Base-by-base conservation (phyloP, 1,140 invertebrate species). In the Drosophila ananassae region DNA sequence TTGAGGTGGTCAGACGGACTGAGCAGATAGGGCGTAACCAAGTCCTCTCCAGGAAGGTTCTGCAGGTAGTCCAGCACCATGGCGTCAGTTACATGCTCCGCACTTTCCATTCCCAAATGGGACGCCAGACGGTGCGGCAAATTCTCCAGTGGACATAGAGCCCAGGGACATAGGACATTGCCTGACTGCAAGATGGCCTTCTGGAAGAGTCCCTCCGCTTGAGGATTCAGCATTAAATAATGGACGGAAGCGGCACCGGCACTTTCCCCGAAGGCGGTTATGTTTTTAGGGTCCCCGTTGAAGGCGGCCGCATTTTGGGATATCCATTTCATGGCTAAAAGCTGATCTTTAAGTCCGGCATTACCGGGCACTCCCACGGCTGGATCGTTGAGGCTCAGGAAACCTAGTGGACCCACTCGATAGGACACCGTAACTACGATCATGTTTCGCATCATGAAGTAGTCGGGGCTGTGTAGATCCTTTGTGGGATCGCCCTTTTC, bases 261-360 rank as follows among this genome's bases (percentile, higher is more conserved):
- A 61, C 91, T 92, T 30, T 89, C 79, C 0, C 92, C 92, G n/a
- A 87, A 87, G 0, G 91, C 67, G 0, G 91, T 92, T 1, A 92
- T 69, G 52, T 83, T 89, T 0, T 73, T 67, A 5, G 89, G 58
- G 78, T 92, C 90, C 0, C 80, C 92, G 62, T 90, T 91, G 24
- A 92, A 92, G 7, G 55, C 51, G 10, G 50, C 28, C 1, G 91
- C 89, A 59, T 92, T 92, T 3, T 60, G 24, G 6, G 69, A 75
- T 22, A 92, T 76, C 92, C 92, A 94, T 4, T 79, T 53, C 10
- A 92, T 13, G 0, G 82, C 91, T 47, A 92, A 6, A 0, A 91
- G 81, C 91, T 94, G 93, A 89, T 94, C 94, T 83, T 92, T 93
- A 2, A 94, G 73, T 0, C 94, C 94, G 77, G 93, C 92, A 75